These are phyloP conservation scores for Struthio camelus DNA, from an alignment of 2,113 vertebrate genomes.

Conservation along the genomic window DNA sequence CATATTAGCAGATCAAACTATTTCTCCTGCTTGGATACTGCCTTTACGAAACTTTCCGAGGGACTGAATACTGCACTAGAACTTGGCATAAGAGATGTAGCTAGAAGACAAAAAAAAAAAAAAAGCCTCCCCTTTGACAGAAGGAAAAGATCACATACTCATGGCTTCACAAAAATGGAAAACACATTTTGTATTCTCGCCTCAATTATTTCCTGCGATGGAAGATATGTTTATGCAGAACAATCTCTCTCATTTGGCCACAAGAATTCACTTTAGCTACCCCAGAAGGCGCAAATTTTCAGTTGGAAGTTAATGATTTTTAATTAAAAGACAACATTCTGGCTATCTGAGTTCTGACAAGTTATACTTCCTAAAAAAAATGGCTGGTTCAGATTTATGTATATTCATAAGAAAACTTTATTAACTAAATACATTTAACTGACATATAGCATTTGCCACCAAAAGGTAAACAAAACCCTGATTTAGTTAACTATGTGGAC, in stretches of 20 bases:
- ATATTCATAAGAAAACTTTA: not conserved
- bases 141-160: constrained; percentile 38
- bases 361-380: not conserved
- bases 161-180: constrained; percentile 33
- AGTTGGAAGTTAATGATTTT: not conserved
- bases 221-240: constrained; percentile 13
- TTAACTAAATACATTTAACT: not conserved
- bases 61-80: not conserved
- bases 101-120: constrained; percentile 16
- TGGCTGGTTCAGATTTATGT: not conserved
- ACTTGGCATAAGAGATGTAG: not conserved
- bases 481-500: not conserved
- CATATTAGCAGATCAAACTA: constrained; percentile 8
- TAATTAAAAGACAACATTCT: not conserved
- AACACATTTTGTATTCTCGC: constrained; percentile 24
- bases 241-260: not conserved
- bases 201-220: not conserved
- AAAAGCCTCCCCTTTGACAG: not conserved
- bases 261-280: not conserved
- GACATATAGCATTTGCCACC: not conserved
- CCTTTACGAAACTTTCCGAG: constrained; percentile 9
- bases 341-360: not conserved
- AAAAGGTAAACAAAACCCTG: not conserved
- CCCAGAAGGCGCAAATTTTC: not conserved
- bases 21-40: constrained; percentile 31